phyloP scores from a whole-genome alignment of 2,888 invertebrate species.

The Clepsis dumicolana region DNA sequence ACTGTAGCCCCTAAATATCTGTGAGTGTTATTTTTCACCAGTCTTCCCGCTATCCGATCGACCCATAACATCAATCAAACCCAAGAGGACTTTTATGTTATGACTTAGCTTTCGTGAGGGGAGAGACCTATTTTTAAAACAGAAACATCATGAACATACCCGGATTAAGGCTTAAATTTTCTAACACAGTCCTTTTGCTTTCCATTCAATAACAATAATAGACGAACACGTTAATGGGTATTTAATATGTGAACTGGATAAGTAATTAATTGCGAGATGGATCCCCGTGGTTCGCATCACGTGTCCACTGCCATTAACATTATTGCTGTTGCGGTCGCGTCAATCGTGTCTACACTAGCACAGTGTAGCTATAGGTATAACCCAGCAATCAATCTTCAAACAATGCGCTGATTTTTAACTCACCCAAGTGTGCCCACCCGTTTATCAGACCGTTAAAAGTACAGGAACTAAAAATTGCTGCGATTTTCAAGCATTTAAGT shows the following conservation, averaged over 20 bases:
- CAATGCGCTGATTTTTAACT: not conserved
- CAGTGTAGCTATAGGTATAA: no score
- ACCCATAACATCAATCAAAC: no score
- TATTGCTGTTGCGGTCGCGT: conserved; percentile 12
- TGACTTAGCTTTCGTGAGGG: no score
- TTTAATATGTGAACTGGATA: conserved; percentile 8
- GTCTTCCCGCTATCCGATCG: no score
- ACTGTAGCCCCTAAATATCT: no score
- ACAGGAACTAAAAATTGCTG: no score
- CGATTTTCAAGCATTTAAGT: no score
- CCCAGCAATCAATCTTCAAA: not conserved
- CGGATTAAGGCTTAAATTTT: not conserved
- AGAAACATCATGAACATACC: no score
- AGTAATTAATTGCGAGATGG: conserved; percentile 23
- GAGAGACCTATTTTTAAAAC: no score
- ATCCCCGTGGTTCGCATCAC: conserved; percentile 2
- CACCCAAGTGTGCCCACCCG: not conserved
- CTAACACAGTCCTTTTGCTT: not conserved
- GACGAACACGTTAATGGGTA: not conserved
- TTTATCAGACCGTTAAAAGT: no score
- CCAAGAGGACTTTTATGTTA: no score
- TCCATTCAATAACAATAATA: not conserved
- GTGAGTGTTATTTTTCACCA: no score
- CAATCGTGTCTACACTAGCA: conserved; percentile 13
- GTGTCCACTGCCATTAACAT: conserved; percentile 21